Percentiles rank a stretch among this genome's conserved stretches.
Evolutionary conservation across 2,797 vertebrate species (phyloP).

Genomic region (Lerista edwardsae): DNA sequence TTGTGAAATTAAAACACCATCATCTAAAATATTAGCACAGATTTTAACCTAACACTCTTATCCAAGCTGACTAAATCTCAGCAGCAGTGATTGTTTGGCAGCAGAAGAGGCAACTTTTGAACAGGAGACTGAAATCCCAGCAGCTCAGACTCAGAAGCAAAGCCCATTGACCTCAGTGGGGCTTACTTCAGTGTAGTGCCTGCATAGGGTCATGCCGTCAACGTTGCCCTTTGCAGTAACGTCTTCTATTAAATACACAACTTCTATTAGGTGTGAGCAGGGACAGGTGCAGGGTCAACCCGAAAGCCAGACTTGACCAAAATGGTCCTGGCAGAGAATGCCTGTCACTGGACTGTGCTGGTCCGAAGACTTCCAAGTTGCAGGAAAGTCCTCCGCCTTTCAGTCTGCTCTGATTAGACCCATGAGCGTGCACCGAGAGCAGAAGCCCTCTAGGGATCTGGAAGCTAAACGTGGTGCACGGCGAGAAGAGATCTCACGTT

Average conservation of each 20-base stretch:
- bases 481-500: not conserved
- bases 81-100: not conserved
- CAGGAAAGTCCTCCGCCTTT: not conserved
- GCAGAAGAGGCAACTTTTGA: not conserved
- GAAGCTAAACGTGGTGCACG: not conserved
- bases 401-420: not conserved
- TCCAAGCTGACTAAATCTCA: not conserved
- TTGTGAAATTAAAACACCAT: too few species aligned
- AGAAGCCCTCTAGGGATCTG: not conserved
- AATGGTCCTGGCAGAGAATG: not conserved
- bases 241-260: conserved; percentile 47
- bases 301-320: not conserved
- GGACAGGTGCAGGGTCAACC: not conserved
- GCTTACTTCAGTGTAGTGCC: not conserved
- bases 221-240: conserved; percentile 39
- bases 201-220: not conserved
- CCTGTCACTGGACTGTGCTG: not conserved
- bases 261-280: too few species aligned
- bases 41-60: too few species aligned
- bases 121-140: not conserved
- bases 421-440: too few species aligned
- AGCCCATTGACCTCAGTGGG: not conserved
- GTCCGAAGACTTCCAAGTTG: not conserved
- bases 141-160: not conserved
- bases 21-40: not conserved